A percentile compares a stretch with the other conserved stretches of the same genome.
Conservation (phyloP, 2,888 invertebrate genomes). For the Latrodectus hesperus region DNA sequence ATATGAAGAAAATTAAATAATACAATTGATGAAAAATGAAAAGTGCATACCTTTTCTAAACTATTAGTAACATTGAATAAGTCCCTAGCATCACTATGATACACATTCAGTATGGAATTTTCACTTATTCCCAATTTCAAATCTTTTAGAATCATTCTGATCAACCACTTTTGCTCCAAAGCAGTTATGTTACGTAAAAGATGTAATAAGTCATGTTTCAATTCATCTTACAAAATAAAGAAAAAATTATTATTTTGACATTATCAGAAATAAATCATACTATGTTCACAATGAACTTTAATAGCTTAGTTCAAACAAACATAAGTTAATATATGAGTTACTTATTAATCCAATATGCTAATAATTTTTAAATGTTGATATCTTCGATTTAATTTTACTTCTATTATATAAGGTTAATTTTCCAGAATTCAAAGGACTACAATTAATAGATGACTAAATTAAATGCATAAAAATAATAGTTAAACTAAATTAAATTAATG, state of each 20-base stretch:
- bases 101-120: conserved; percentile 81
- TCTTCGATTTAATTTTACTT: no score
- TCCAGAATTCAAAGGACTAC: no score
- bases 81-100: conserved; percentile 87
- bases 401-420: no score
- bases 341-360: no score
- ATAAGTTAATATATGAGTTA: no score
- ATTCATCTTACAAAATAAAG: conserved; percentile 74
- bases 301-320: no score
- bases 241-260: not conserved
- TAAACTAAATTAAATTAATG: no score
- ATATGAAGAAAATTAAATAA: no score
- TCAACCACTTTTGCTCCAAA: conserved; percentile 90
- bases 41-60: conserved; percentile 79
- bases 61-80: conserved; percentile 83
- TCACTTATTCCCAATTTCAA: conserved; percentile 85
- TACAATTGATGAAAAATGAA: not conserved
- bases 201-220: conserved; percentile 81
- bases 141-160: conserved; percentile 89
- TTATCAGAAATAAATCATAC: not conserved
- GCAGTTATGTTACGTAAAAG: conserved; percentile 83
- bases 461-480: no score
- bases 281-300: no score
- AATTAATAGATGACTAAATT: no score
- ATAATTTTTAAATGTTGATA: no score